Evolutionary conservation across 1,140 invertebrate species (phyloP), one percentile per base, ranked within the genome.

Genomic region (Drosophila grimshawi): DNA sequence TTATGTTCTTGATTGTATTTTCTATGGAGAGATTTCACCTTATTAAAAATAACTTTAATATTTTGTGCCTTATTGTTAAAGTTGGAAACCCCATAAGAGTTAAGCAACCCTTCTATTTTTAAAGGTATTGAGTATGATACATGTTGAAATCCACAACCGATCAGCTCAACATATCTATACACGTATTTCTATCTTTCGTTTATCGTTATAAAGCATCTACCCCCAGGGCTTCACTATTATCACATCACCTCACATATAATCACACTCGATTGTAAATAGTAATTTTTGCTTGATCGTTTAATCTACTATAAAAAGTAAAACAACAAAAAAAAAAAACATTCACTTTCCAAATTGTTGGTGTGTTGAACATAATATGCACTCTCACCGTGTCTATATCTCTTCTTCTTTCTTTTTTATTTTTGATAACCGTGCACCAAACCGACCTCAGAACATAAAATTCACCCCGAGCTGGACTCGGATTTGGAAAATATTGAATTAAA

Each of bases 401-500:
- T 86, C 78, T 89, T 90, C 75, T 89, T 90, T 76, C 57, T 66
- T 76, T 64, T 67, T 90, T 85, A 81, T 76, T 90, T 90, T 79
- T 89, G 86, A 89, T 89, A 86, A 86, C 81, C 78, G 81, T 86
- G 81, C 76, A 86, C 74, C 78, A 81, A 86, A 88, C 70, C 81
- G 81, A 89, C 80, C 78, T 81, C 86, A 89, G 85, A 90, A 78
- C 81, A 89, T 89, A 90, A 90, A 90, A 80, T 85, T 86, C 79
- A 86, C 80, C 76, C 81, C 86, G 90, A 91, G 77, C 80, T 90
- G 90, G 90, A 90, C 80, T 91, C 86, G 81, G 86, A 86, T 81
- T 81, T 86, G 88, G 88, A 88, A 83, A 91, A 81, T 89, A 73
- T 83, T 86, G 90, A 91, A 90, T 82, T 90, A 81, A 91, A 91